phyloP scores from a whole-genome alignment of 1,140 invertebrate species.

The Camponotus floridanus region DNA sequence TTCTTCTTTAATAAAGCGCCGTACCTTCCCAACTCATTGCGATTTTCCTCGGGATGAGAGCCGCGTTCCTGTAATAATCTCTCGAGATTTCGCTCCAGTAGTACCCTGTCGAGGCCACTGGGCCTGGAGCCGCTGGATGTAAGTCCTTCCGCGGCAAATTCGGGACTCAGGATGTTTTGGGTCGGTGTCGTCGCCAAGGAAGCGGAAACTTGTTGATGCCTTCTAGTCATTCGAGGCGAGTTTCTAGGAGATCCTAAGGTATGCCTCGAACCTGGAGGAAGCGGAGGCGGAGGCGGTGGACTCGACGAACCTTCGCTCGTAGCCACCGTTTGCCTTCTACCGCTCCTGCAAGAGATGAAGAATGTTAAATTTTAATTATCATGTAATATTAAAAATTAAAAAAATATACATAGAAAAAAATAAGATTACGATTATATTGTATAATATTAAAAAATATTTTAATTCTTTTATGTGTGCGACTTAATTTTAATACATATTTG shows the following conservation, averaged over 20 bases:
- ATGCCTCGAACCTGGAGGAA: slow-evolving; percentile 77
- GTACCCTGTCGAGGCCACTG: slow-evolving; percentile 87
- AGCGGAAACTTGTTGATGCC: slow-evolving; percentile 82
- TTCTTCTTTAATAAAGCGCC: neutral
- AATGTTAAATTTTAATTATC: neutral
- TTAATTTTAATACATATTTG: too few species aligned
- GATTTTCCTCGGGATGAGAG: slow-evolving; percentile 79
- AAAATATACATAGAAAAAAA: neutral
- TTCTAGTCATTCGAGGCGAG: slow-evolving; percentile 83
- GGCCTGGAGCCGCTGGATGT: slow-evolving; percentile 76
- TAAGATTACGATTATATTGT: neutral
- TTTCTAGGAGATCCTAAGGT: slow-evolving; percentile 81
- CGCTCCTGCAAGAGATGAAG: slow-evolving; percentile 64
- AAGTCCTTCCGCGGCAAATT: slow-evolving; percentile 68
- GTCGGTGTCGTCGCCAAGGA: slow-evolving; percentile 83
- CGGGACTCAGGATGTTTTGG: slow-evolving; percentile 69
- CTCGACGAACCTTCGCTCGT: slow-evolving; percentile 81
- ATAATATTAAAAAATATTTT: neutral
- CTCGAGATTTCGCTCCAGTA: slow-evolving; percentile 88
- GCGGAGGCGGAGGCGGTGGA: slow-evolving; percentile 82
- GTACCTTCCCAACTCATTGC: slow-evolving; percentile 82
- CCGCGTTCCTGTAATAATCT: slow-evolving; percentile 85
- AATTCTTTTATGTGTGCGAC: neutral
- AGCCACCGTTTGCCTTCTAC: slow-evolving; percentile 77
- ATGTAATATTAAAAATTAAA: neutral